Conservation (phyloP, 2,113 vertebrate species). For the Phocoena sinus region DNA sequence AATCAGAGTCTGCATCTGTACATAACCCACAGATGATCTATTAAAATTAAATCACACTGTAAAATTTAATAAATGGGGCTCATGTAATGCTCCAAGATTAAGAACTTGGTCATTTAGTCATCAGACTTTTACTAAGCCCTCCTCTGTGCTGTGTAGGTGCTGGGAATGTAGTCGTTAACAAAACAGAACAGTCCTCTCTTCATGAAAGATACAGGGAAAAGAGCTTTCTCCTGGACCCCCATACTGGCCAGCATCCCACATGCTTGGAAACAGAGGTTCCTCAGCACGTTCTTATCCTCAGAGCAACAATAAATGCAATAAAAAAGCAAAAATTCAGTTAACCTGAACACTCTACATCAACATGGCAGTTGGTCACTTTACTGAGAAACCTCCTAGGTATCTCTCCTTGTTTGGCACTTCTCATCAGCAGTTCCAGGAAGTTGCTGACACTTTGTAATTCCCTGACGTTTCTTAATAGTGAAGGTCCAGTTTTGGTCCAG, state of each 20-base stretch:
- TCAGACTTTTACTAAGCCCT: not conserved
- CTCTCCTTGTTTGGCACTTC: not conserved
- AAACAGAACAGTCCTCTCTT: not conserved
- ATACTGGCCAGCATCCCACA: not conserved
- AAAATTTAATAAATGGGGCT: not conserved
- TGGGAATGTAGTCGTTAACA: not conserved
- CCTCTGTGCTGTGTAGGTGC: not conserved
- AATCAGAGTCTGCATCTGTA: not conserved
- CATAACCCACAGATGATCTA: not conserved
- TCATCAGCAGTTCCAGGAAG: not conserved
- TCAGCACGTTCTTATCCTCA: not conserved
- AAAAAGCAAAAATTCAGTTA: not conserved
- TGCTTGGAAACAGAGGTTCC: not conserved
- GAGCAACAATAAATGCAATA: not conserved
- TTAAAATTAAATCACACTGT: not conserved
- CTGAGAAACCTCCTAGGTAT: not conserved
- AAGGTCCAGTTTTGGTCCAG: not conserved
- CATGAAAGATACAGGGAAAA: not conserved
- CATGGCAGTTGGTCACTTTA: not conserved
- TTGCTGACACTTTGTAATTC: not conserved
- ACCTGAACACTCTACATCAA: not conserved
- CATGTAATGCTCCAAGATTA: not conserved
- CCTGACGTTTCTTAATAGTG: not conserved
- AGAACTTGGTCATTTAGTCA: not conserved
- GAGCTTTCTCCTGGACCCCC: not conserved